A percentile compares a stretch with the other conserved stretches of the same genome.
phyloP scores from a whole-genome alignment of 2,888 invertebrate species.

The Boloria euphrosyne region DNA sequence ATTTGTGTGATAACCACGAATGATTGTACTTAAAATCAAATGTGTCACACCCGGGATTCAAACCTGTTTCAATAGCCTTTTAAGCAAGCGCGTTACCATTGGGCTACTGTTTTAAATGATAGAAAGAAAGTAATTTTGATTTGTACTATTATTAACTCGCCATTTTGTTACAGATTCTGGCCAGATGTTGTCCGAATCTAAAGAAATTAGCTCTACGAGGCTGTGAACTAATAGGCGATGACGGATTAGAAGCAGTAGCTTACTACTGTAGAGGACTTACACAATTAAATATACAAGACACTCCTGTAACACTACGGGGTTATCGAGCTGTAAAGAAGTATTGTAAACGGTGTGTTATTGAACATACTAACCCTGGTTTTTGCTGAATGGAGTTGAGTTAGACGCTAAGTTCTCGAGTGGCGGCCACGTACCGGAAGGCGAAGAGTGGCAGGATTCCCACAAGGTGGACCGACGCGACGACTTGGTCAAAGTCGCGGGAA shows the following conservation, averaged over 20 bases:
- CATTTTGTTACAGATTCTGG: constrained; percentile 85
- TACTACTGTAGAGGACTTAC: constrained; percentile 94
- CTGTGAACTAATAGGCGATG: constrained; percentile 95
- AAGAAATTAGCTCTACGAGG: constrained; percentile 94
- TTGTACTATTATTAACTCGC: neutral
- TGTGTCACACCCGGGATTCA: no score
- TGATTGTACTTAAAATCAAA: no score
- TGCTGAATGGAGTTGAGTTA: constrained; percentile 76
- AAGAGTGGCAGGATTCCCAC: no score
- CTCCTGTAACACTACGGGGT: constrained; percentile 93
- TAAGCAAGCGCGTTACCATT: no score
- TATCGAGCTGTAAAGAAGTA: constrained; percentile 96
- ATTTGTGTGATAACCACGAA: no score
- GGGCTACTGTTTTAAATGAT: no score
- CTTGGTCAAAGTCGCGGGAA: no score
- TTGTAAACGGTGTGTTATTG: constrained; percentile 95
- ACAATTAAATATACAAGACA: constrained; percentile 96
- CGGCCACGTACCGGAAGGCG: no score
- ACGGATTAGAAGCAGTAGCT: constrained; percentile 91
- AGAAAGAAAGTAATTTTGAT: no score
- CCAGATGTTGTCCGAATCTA: constrained; percentile 94
- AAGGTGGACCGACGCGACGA: no score
- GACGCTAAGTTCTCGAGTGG: no score
- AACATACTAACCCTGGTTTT: constrained; percentile 97
- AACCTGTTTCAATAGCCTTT: no score